phyloP scores from a whole-genome alignment of 2,888 invertebrate species.

The Agriotes lineatus region DNA sequence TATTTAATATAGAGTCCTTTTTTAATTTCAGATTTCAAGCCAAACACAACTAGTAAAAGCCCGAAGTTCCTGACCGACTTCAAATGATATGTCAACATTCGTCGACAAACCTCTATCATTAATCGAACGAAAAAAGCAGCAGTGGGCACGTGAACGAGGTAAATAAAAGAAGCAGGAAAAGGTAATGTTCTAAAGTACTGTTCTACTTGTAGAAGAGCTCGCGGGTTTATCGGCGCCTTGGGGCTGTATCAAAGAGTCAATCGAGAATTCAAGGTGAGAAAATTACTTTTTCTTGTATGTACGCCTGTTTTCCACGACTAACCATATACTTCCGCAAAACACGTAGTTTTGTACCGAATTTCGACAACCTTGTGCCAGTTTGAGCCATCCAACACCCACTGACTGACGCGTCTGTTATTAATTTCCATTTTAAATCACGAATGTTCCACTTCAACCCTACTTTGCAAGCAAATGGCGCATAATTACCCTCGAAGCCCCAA shows the following conservation, averaged over 20 bases:
- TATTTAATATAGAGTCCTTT: no score
- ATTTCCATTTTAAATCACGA: constrained; percentile 35
- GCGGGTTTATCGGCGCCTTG: constrained; percentile 83
- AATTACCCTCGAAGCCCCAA: constrained; percentile 27
- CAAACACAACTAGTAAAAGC: neutral
- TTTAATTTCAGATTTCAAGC: neutral
- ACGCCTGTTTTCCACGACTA: constrained; percentile 1
- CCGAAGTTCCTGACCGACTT: no score
- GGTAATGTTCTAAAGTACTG: neutral
- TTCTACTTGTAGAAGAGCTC: constrained; percentile 80
- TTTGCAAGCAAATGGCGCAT: constrained; percentile 27
- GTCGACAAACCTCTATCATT: constrained; percentile 69
- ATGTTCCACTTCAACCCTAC: constrained; percentile 21
- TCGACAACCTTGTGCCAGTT: constrained; percentile 24
- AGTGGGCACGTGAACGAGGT: constrained; percentile 96
- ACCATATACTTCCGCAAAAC: neutral
- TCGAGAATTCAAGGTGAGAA: constrained; percentile 37
- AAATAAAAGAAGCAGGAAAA: constrained; percentile 43
- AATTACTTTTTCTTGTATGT: constrained; percentile 13
- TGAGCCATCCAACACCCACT: neutral
- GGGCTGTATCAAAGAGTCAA: constrained; percentile 64
- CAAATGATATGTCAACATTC: constrained; percentile 59
- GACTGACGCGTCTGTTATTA: neutral
- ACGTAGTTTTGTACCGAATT: constrained; percentile 10
- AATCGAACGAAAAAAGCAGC: constrained; percentile 89